phyloP scores from a whole-genome alignment of 2,113 vertebrate species.

The Notothenia coriiceps region DNA sequence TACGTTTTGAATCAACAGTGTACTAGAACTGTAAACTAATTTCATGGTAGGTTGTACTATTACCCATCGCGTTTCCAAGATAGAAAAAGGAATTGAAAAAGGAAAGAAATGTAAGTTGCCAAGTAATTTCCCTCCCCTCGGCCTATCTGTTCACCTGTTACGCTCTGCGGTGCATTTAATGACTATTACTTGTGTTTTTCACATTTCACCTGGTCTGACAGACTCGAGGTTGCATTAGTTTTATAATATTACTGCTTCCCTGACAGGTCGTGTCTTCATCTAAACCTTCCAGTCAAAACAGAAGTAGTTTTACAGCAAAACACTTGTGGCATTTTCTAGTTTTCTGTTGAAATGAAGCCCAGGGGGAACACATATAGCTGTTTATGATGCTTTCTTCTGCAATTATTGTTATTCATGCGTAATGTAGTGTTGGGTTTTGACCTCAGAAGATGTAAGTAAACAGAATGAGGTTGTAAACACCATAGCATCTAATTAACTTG shows the following conservation, averaged over 20 bases:
- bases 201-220: conserved; percentile 30
- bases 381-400: conserved; percentile 19
- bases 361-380: conserved; percentile 3
- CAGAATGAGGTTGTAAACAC: conserved; percentile 26
- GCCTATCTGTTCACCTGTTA: conserved; percentile 33
- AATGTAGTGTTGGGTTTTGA: conserved; percentile 26
- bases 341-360: background rate
- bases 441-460: conserved; percentile 34
- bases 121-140: conserved; percentile 25
- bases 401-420: conserved; percentile 12
- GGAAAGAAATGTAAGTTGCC: background rate
- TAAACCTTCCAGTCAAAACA: conserved; percentile 20
- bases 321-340: background rate
- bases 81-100: background rate
- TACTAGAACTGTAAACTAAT: conserved; percentile 31
- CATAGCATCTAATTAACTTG: conserved; percentile 38
- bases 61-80: conserved; percentile 30
- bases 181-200: conserved; percentile 32
- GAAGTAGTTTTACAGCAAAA: conserved; percentile 3
- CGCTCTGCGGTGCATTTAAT: conserved; percentile 33
- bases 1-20: background rate
- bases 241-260: background rate
- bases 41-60: conserved; percentile 50
- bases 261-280: conserved; percentile 28
- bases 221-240: conserved; percentile 21